phyloP scores from a whole-genome alignment of 2,888 invertebrate genomes.

The Boloria selene region DNA sequence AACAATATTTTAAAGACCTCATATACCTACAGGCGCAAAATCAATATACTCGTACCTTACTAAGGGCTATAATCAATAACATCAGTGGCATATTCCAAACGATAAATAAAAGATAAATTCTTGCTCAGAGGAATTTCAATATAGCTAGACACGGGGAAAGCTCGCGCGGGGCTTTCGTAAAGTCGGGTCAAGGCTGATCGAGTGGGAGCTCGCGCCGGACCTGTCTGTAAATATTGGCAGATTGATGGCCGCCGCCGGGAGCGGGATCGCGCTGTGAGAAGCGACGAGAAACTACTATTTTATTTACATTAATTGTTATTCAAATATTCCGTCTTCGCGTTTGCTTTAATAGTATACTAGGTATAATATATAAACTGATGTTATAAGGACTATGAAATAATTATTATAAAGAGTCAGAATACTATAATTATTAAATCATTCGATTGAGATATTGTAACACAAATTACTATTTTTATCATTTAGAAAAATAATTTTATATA shows the following conservation, averaged over 20 bases:
- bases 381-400: too few relatives aligned
- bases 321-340: too few relatives aligned
- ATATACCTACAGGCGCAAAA: too few relatives aligned
- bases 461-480: too few relatives aligned
- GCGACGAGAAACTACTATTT: background rate
- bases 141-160: slow-evolving; percentile 39
- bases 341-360: too few relatives aligned
- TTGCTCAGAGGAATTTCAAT: slow-evolving; percentile 44
- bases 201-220: slow-evolving; percentile 25
- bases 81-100: slow-evolving; percentile 16
- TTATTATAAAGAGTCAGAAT: too few relatives aligned
- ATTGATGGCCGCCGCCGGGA: background rate
- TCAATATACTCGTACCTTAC: too few relatives aligned
- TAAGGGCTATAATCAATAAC: background rate
- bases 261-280: background rate
- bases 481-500: too few relatives aligned
- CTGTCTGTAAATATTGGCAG: slow-evolving; percentile 21
- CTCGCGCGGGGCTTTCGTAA: slow-evolving; percentile 36
- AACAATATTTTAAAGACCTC: too few relatives aligned
- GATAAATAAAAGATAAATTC: slow-evolving; percentile 42
- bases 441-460: too few relatives aligned
- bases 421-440: too few relatives aligned
- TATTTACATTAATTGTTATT: background rate
- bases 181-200: slow-evolving; percentile 43
- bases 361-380: too few relatives aligned